These are phyloP conservation scores for Saccostrea glomerata DNA, from an alignment of 1,140 invertebrate genomes.

Conservation along the genomic window DNA sequence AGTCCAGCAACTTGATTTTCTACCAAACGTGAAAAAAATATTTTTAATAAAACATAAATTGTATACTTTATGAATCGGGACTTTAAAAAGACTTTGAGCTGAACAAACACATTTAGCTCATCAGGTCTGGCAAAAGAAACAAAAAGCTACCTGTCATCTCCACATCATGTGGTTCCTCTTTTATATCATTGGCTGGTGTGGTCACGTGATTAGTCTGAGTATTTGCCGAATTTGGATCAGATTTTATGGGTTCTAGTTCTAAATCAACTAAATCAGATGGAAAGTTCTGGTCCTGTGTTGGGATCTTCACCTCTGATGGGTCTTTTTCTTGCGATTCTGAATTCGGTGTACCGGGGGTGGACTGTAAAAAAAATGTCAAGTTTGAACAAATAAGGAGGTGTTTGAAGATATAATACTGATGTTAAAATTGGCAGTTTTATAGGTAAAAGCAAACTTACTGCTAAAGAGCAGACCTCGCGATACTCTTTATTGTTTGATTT, in stretches of 20 bases:
- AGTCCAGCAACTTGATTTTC: neutral
- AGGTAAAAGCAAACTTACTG: constrained; percentile 13
- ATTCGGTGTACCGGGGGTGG: neutral
- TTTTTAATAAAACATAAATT: too few species aligned
- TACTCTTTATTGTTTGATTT: constrained; percentile 1
- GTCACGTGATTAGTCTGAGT: neutral
- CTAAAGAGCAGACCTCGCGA: neutral
- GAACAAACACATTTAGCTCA: too few species aligned
- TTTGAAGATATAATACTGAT: neutral
- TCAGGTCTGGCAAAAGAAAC: too few species aligned
- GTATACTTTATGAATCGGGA: too few species aligned
- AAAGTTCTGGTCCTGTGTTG: neutral
- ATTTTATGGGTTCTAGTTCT: constrained; percentile 33
- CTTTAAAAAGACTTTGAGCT: too few species aligned
- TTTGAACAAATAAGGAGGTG: neutral
- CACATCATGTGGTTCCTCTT: neutral
- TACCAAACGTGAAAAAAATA: neutral
- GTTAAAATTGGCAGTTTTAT: neutral
- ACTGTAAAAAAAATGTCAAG: neutral
- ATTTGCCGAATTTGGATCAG: neutral
- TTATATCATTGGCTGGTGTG: neutral
- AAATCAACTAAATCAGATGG: constrained; percentile 30
- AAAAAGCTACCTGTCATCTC: neutral
- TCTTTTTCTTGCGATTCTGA: neutral
- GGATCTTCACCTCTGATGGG: neutral